Conservation (phyloP, 2,113 vertebrate genomes). For the Centropristis striata region DNA sequence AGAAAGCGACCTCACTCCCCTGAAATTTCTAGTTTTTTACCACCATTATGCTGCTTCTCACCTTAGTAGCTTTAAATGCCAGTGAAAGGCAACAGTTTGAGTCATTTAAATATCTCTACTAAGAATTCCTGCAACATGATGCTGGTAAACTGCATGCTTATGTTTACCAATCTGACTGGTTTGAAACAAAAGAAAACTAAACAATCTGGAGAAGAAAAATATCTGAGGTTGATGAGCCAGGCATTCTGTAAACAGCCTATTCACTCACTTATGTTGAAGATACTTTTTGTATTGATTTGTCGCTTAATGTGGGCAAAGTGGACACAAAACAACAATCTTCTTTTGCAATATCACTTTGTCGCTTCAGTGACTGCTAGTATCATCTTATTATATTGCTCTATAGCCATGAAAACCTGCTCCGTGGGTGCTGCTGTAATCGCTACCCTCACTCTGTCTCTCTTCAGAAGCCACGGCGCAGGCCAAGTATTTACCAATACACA, state of each 20-base stretch:
- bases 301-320: neutral
- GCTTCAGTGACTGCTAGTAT: slow-evolving; percentile 14
- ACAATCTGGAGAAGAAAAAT: neutral
- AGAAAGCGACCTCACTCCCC: neutral
- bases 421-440: neutral
- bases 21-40: neutral
- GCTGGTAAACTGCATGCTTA: neutral
- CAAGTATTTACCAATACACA: slow-evolving; percentile 34
- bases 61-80: neutral
- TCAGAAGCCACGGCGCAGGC: neutral
- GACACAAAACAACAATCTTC: neutral
- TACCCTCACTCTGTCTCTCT: neutral
- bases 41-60: neutral
- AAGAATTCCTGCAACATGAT: neutral
- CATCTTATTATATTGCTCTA: neutral
- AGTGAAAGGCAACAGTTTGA: neutral
- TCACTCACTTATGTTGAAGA: neutral
- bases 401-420: neutral
- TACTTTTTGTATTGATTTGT: slow-evolving; percentile 32
- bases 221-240: neutral
- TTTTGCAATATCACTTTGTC: slow-evolving; percentile 12
- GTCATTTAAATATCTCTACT: neutral
- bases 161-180: slow-evolving; percentile 7
- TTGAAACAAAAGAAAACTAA: neutral
- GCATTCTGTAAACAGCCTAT: neutral